A percentile compares a stretch with the other conserved stretches of the same genome.
These are phyloP conservation scores for Cinclus mexicanus DNA, from an alignment of 2,113 vertebrate genomes.

Conservation along the genomic window DNA sequence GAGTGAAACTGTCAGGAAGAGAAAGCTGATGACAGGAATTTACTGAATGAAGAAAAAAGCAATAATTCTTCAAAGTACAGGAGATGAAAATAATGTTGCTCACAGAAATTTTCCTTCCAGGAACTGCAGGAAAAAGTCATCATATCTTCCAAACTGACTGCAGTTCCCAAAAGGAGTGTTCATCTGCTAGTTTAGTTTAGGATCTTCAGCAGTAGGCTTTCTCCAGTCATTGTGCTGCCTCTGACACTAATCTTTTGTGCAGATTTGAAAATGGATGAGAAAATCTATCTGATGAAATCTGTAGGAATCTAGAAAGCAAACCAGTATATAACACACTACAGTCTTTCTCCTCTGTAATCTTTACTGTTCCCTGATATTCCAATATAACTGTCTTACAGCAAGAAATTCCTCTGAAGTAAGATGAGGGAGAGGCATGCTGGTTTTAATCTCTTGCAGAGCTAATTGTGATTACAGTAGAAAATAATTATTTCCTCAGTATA, in stretches of 20 bases:
- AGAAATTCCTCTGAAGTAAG: not conserved
- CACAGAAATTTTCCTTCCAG: not conserved
- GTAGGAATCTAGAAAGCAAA: not conserved
- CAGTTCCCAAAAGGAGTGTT: not conserved
- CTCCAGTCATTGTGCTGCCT: not conserved
- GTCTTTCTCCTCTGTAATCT: not conserved
- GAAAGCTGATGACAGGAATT: not conserved
- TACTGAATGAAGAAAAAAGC: not conserved
- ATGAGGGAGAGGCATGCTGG: not conserved
- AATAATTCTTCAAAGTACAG: not conserved
- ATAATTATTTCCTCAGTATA: slow-evolving; percentile 11
- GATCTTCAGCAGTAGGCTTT: not conserved
- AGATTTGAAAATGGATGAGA: not conserved
- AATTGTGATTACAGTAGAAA: slow-evolving; percentile 21
- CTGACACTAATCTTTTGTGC: not conserved
- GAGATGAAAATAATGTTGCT: not conserved
- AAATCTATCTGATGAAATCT: not conserved
- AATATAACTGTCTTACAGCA: not conserved
- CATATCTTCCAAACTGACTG: not conserved
- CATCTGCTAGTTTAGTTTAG: not conserved
- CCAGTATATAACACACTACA: not conserved
- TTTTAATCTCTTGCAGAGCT: not conserved
- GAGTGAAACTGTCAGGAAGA: not conserved
- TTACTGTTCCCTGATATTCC: not conserved
- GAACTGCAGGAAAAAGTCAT: not conserved